Percentiles rank a stretch among this genome's conserved stretches.
Evolutionary conservation across 1,140 invertebrate genomes (phyloP).

Genomic region (Uloborus diversus): DNA sequence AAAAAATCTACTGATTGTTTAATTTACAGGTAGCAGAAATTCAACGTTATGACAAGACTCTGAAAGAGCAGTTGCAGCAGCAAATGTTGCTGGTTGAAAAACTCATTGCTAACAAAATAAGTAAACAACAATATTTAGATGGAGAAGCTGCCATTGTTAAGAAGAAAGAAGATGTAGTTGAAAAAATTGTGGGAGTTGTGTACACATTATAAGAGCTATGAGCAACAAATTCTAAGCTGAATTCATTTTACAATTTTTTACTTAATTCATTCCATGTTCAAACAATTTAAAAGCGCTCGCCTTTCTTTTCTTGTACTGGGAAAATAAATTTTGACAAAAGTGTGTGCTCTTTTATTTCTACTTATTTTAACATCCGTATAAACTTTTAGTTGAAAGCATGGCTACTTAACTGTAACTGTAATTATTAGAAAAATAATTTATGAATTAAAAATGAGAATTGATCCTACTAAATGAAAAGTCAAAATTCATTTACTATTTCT

Average conservation of each 20-base stretch:
- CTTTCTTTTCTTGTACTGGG: no score
- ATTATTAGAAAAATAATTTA: no score
- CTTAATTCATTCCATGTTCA: slow-evolving; percentile 55
- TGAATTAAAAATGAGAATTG: no score
- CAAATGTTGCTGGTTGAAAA: slow-evolving; percentile 73
- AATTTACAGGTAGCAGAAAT: slow-evolving; percentile 70
- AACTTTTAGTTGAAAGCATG: no score
- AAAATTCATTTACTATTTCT: no score
- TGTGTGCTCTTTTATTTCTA: no score
- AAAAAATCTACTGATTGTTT: background rate
- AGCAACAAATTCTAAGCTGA: background rate
- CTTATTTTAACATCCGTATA: no score
- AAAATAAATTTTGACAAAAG: no score
- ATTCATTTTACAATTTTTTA: slow-evolving; percentile 43
- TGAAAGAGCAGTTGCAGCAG: slow-evolving; percentile 64
- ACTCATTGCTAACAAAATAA: slow-evolving; percentile 74
- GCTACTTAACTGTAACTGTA: no score
- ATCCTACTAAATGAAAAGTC: no score
- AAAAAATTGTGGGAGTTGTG: slow-evolving; percentile 69
- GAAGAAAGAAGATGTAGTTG: slow-evolving; percentile 74
- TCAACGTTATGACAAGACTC: slow-evolving; percentile 72
- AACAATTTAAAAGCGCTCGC: no score
- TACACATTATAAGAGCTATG: slow-evolving; percentile 4
- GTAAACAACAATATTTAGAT: slow-evolving; percentile 74
- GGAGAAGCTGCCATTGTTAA: slow-evolving; percentile 70